A percentile compares a stretch with the other conserved stretches of the same genome.
Conservation (phyloP, 1,140 invertebrate genomes). For the Diuraphis noxia region DNA sequence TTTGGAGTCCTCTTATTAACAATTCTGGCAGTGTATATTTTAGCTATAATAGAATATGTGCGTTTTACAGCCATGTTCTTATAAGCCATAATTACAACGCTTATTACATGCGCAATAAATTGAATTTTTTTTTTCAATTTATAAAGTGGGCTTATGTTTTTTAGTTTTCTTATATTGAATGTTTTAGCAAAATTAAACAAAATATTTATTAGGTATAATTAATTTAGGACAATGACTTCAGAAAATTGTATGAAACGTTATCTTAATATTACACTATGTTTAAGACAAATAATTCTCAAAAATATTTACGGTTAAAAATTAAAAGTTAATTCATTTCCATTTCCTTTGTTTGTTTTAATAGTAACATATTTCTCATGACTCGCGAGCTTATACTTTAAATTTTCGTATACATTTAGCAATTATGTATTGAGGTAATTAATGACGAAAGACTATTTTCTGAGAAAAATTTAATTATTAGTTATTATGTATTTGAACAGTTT, state of each 20-base stretch:
- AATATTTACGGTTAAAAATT: not conserved
- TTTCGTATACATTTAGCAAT: not conserved
- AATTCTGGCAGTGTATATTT: not conserved
- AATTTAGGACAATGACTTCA: not conserved
- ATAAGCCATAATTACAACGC: not conserved
- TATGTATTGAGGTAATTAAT: not conserved
- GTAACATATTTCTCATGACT: not conserved
- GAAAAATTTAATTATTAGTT: not conserved
- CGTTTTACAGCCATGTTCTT: not conserved
- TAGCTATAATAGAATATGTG: not conserved
- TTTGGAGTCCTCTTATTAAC: not conserved
- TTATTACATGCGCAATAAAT: not conserved
- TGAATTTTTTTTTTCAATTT: not conserved
- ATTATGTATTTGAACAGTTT: not conserved
- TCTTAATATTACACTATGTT: not conserved
- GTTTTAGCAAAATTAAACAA: not conserved
- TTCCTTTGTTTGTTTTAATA: not conserved
- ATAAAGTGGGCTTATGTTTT: not conserved
- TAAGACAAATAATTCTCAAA: not conserved
- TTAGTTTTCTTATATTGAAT: not conserved
- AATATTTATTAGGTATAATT: constrained; percentile 5
- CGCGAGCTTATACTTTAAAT: not conserved
- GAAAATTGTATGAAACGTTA: not conserved
- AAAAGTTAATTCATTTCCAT: not conserved
- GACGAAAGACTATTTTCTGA: not conserved